A percentile compares a stretch with the other conserved stretches of the same genome.
Conservation (phyloP, 2,113 vertebrate species). For the Onychostoma macrolepis region DNA sequence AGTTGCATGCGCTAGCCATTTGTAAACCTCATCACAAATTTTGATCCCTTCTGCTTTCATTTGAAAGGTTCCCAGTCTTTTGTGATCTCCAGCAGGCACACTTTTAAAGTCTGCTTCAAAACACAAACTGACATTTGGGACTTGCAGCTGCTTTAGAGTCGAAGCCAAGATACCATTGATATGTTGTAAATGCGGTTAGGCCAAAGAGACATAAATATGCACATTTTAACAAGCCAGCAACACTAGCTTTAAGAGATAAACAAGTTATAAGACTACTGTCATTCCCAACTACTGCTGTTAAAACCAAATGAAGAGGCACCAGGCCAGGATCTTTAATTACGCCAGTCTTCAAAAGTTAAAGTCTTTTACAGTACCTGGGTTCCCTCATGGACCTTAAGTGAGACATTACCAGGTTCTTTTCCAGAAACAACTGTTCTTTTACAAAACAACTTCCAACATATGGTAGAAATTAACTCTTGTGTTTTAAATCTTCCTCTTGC, state of each 20-base stretch:
- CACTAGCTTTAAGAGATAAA: constrained; percentile 27
- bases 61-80: neutral
- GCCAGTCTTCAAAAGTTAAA: neutral
- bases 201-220: neutral
- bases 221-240: neutral
- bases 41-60: neutral
- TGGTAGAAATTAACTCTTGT: constrained; percentile 10
- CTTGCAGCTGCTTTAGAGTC: constrained; percentile 31
- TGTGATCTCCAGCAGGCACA: neutral
- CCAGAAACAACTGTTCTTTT: constrained; percentile 26
- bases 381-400: constrained; percentile 6
- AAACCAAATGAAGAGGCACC: constrained; percentile 7
- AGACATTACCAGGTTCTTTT: constrained; percentile 5
- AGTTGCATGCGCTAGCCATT: neutral
- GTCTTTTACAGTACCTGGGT: neutral
- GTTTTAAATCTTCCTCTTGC: constrained; percentile 17
- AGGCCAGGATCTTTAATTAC: neutral
- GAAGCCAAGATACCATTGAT: constrained; percentile 36
- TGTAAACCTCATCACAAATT: constrained; percentile 8
- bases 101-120: neutral
- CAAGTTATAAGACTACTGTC: constrained; percentile 18
- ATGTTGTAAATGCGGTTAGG: constrained; percentile 14
- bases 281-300: constrained; percentile 12
- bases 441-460: constrained; percentile 10
- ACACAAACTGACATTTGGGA: constrained; percentile 29